phyloP scores from a whole-genome alignment of 2,888 invertebrate species.

The Parthenolecanium corni region DNA sequence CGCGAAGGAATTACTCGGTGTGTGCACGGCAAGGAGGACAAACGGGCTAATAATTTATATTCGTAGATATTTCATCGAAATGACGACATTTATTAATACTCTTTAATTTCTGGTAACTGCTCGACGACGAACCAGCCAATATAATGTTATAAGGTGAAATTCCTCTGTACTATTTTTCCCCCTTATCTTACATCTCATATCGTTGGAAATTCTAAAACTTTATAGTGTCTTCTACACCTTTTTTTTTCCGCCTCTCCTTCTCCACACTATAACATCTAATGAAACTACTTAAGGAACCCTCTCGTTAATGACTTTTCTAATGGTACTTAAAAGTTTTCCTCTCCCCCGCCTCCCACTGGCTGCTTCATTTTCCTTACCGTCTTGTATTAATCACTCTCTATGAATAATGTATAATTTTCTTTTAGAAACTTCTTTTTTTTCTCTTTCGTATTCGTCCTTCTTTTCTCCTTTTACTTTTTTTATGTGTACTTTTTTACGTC shows the following conservation, averaged over 20 bases:
- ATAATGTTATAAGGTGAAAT: background rate
- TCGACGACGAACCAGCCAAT: background rate
- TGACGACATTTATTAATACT: constrained; percentile 23
- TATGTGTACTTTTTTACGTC: no score
- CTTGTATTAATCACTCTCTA: constrained; percentile 21
- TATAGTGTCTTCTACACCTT: background rate
- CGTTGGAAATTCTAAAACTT: constrained; percentile 10
- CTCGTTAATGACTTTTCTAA: constrained; percentile 25
- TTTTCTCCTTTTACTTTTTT: no score
- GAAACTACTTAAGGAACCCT: constrained; percentile 25
- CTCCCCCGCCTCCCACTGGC: background rate
- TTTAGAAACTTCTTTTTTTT: constrained; percentile 19
- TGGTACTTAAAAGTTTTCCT: constrained; percentile 17
- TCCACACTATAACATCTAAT: constrained; percentile 1
- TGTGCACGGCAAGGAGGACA: background rate
- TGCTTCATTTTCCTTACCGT: background rate
- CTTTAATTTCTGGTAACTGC: background rate
- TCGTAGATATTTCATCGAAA: constrained; percentile 18
- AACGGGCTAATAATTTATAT: constrained; percentile 13
- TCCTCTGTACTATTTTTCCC: background rate
- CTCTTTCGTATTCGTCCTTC: no score
- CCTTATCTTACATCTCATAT: background rate
- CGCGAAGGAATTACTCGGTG: no score
- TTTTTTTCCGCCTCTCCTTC: background rate
- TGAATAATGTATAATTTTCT: constrained; percentile 25